Evolutionary conservation across 1,140 invertebrate genomes (phyloP).

Genomic region (Drosophila bipectinata): DNA sequence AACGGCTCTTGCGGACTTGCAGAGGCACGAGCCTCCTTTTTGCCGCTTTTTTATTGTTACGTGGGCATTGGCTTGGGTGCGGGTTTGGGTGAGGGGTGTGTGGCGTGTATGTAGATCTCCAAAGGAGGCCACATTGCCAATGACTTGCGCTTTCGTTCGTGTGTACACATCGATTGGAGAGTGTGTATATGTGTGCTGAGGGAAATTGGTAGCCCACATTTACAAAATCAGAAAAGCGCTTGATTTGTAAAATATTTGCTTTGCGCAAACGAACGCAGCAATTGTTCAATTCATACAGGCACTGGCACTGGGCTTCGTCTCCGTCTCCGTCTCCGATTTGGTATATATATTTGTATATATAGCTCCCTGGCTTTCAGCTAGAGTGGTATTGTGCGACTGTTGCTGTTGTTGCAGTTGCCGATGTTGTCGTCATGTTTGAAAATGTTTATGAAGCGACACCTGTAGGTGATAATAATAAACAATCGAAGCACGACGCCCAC

Average conservation of each 20-base stretch:
- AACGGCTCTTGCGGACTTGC: slow-evolving; percentile 72
- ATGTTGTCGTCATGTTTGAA: slow-evolving; percentile 63
- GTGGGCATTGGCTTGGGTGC: slow-evolving; percentile 1
- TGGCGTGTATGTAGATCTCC: slow-evolving; percentile 72
- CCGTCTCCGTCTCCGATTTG: slow-evolving; percentile 17
- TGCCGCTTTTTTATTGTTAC: slow-evolving; percentile 27
- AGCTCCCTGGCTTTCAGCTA: slow-evolving; percentile 36
- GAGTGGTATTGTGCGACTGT: slow-evolving; percentile 20
- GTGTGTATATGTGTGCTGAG: slow-evolving; percentile 58
- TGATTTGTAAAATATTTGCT: slow-evolving; percentile 83
- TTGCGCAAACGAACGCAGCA: slow-evolving; percentile 81
- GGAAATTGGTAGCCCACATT: slow-evolving; percentile 83
- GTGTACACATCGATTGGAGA: slow-evolving; percentile 44
- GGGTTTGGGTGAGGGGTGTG: slow-evolving; percentile 6
- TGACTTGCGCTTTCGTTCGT: slow-evolving; percentile 79
- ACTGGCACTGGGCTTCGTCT: slow-evolving; percentile 36
- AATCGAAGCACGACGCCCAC: slow-evolving; percentile 71
- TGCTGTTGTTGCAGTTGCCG: slow-evolving; percentile 15
- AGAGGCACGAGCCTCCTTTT: slow-evolving; percentile 61
- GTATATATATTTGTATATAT: slow-evolving; percentile 12
- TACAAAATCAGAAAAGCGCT: slow-evolving; percentile 83
- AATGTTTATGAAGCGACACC: slow-evolving; percentile 81
- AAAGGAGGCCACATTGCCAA: slow-evolving; percentile 71
- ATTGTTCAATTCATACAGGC: slow-evolving; percentile 76
- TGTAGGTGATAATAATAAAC: slow-evolving; percentile 82